Base-by-base conservation (phyloP, 2,113 vertebrate species). In the Lophius piscatorius region DNA sequence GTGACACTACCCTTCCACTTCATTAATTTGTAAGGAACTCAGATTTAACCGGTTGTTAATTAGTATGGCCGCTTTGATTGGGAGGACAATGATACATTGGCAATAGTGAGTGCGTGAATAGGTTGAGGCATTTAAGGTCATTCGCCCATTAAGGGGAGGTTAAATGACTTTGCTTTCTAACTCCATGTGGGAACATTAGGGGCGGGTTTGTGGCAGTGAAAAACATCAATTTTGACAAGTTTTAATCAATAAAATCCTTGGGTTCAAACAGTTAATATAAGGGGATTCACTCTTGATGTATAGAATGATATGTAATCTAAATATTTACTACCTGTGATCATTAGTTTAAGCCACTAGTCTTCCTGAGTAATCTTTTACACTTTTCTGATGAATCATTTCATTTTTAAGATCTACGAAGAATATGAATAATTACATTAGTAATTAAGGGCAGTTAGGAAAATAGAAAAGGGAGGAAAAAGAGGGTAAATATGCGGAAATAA, bases 31-130 rank as follows among this genome's bases (percentile, higher is more conserved):
- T 67, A 76, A 62, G 54, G 47, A 80, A 85, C 63, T 78, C 63
- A 14, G 65, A 77, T 76, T 63, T 79, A 81, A 84, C 77, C 59
- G 50, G 11, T 50, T 67, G 65, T 78, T 89, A 86, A 91, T 91
- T 86, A 84, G 77, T 62, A 81, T 78, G 82, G 52, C 72, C 61
- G 60, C 76, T 62, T 54, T 49, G 76, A 79, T 72, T 64, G 55
- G 22, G 61, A 70, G 74, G 74, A 87, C 76, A 81, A 51, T 86
- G 83, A 87, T 88, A 86, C 76, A 85, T 80, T n/a, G 85, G 85
- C 82, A 83, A 81, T 60, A 76, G 83, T 34, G 16, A 64, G 64
- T 42, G 52, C 44, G 40, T 61, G 61, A 76, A 84, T 74, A 79
- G 67, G 67, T 80, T 74, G 83, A 79, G 74, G 76, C 79, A 48